Conservation (phyloP, 2,797 vertebrate species). For the Centropyge bicolor region DNA sequence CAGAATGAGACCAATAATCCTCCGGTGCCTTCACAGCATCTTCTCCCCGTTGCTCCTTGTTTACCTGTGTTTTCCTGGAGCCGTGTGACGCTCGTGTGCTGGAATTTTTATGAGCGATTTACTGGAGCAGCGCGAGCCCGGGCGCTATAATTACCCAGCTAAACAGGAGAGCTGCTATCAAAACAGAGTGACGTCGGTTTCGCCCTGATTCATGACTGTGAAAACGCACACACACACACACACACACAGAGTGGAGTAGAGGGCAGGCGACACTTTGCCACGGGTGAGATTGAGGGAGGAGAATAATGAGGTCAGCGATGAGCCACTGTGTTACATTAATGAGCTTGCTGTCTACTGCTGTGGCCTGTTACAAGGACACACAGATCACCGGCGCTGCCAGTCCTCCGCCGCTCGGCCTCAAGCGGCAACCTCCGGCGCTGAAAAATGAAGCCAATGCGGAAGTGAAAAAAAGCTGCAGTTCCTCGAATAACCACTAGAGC, state of each 20-base stretch:
- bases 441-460: too few species aligned
- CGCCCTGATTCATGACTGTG: conserved; percentile 68
- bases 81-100: conserved; percentile 37
- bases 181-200: conserved; percentile 51
- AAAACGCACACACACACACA: conserved; percentile 34
- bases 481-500: too few species aligned
- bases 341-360: conserved; percentile 63
- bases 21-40: conserved; percentile 14
- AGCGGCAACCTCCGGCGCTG: too few species aligned
- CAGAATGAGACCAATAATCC: background rate
- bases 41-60: conserved; percentile 20
- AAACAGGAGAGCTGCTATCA: conserved; percentile 57
- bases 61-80: conserved; percentile 60
- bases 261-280: conserved; percentile 60
- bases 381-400: conserved; percentile 60
- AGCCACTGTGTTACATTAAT: conserved; percentile 71
- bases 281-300: conserved; percentile 55
- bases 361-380: conserved; percentile 52
- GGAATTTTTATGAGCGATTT: conserved; percentile 61
- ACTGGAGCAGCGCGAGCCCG: conserved; percentile 42
- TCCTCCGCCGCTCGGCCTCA: conserved; percentile 56
- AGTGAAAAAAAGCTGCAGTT: too few species aligned
- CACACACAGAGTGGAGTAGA: conserved; percentile 27
- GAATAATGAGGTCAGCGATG: conserved; percentile 70
- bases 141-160: conserved; percentile 62